phyloP scores from a whole-genome alignment of 2,113 vertebrate species.

The Istiophorus platypterus region DNA sequence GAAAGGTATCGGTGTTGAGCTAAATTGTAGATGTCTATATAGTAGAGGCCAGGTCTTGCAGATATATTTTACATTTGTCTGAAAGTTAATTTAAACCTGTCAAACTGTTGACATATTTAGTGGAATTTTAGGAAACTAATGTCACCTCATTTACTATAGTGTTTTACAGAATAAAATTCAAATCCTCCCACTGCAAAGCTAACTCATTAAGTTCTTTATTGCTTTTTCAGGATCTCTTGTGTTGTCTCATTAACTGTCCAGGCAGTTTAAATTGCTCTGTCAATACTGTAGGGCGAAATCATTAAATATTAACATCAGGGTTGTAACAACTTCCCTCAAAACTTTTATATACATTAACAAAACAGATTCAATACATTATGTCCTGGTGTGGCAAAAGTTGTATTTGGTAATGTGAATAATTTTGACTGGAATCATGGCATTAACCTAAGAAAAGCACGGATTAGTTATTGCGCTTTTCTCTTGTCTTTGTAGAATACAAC shows the following conservation, averaged over 20 bases:
- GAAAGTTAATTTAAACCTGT: background rate
- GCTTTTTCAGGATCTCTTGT: background rate
- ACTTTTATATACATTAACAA: background rate
- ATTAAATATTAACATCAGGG: conserved; percentile 27
- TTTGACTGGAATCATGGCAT: background rate
- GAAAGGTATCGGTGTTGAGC: background rate
- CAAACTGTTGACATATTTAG: background rate
- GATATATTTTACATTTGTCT: background rate
- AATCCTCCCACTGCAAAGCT: background rate
- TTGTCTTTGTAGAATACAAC: background rate
- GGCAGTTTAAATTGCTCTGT: background rate
- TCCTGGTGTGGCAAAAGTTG: background rate
- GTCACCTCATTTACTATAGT: background rate
- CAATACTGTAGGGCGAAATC: background rate
- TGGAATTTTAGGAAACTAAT: background rate
- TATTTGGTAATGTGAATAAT: background rate
- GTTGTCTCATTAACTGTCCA: conserved; percentile 12
- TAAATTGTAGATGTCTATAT: background rate
- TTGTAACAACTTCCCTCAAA: conserved; percentile 4
- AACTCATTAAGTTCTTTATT: background rate
- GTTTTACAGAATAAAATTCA: background rate
- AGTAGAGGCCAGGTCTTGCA: background rate
- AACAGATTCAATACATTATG: background rate
- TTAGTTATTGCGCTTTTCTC: background rate
- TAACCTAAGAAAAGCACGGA: background rate